A percentile compares a stretch with the other conserved stretches of the same genome.
Conservation (phyloP, 2,888 invertebrate species). For the Mesodorylaimus sp. region DNA sequence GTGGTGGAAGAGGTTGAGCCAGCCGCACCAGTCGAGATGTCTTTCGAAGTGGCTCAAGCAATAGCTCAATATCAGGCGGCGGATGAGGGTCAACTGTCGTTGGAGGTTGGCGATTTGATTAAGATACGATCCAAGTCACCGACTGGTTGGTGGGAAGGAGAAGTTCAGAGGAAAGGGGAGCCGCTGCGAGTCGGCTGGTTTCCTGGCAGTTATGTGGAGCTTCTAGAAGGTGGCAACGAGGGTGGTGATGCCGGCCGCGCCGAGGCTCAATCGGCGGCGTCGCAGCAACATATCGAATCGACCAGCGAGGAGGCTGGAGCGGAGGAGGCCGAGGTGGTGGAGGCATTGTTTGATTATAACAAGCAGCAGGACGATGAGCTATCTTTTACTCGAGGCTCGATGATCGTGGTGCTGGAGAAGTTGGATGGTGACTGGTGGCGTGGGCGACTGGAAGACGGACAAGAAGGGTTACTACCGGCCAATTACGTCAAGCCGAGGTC, state of each 20-base stretch:
- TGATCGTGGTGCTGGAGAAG: slow-evolving; percentile 15
- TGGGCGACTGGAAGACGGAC: slow-evolving; percentile 16
- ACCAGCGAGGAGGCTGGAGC: too few relatives aligned
- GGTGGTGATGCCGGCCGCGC: slow-evolving; percentile 9
- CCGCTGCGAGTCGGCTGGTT: slow-evolving; percentile 93
- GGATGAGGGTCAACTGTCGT: slow-evolving; percentile 70
- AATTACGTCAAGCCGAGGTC: slow-evolving; percentile 23
- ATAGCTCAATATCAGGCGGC: slow-evolving; percentile 76
- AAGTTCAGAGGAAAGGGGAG: slow-evolving; percentile 46
- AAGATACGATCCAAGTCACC: slow-evolving; percentile 90
- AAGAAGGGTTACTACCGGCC: slow-evolving; percentile 22
- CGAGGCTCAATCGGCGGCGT: slow-evolving; percentile 1
- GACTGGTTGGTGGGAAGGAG: slow-evolving; percentile 99
- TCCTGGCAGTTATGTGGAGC: slow-evolving; percentile 88
- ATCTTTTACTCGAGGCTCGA: slow-evolving; percentile 18
- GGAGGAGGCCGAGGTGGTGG: slow-evolving; percentile 7
- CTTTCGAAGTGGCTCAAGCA: slow-evolving; percentile 67
- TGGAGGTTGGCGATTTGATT: slow-evolving; percentile 74
- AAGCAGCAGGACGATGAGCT: slow-evolving; percentile 25
- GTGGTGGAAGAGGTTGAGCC: too few relatives aligned
- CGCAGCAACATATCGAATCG: too few relatives aligned
- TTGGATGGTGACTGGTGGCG: slow-evolving; percentile 23
- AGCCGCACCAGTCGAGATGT: not conserved
- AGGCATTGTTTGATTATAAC: slow-evolving; percentile 23
- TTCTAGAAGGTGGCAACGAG: too few relatives aligned